Base-by-base conservation (phyloP, 2,113 vertebrate genomes). In the Pygoscelis adeliae region DNA sequence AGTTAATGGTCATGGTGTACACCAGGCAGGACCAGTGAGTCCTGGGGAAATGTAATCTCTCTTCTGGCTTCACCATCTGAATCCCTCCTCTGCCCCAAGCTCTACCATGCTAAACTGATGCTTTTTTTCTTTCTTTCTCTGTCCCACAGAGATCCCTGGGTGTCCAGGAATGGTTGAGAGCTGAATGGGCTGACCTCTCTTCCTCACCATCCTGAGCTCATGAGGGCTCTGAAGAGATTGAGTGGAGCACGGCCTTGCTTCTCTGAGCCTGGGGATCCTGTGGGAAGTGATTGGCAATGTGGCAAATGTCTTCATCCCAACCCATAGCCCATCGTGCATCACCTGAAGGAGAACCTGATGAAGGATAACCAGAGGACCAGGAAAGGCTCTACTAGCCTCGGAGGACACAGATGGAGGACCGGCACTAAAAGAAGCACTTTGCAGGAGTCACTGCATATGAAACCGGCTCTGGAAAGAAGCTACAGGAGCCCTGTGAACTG, bases 111-210 rank as follows among this genome's bases (percentile, higher is more conserved):
- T 80, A 59, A 90, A 67, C 80, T 93, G 70, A 95, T 8, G 15
- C 2, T 4, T 44, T 21, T 72, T 5, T 44, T 55, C 17, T 72
- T 55, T 61, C n/a, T 85, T 74, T 69, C 5, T 55, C 20, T 86
- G 23, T 55, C 44, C n/a, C 32, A 25, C 78, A 97, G 96, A 96
- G 89, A 95, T 91, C 86, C 97, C 96, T 66, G 90, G 90, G 5
- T 95, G 79, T 20, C 85, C 95, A 85, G 93, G 87, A 90, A 97
- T 85, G 95, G 77, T 93, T 9, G 86, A 97, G 92, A 96, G 93
- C 58, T 94, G 96, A 95, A 38, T 6, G 56, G 8, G 9, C 50
- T 52, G 55, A n/a, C 23, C 8, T 50, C 55, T 83, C 46, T 74
- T 95, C 77, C 73, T 97, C 82, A 63, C 34, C 58, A 62, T 9